These are phyloP conservation scores for Plebejus melissa DNA, from an alignment of 2,888 invertebrate genomes.

Conservation along the genomic window DNA sequence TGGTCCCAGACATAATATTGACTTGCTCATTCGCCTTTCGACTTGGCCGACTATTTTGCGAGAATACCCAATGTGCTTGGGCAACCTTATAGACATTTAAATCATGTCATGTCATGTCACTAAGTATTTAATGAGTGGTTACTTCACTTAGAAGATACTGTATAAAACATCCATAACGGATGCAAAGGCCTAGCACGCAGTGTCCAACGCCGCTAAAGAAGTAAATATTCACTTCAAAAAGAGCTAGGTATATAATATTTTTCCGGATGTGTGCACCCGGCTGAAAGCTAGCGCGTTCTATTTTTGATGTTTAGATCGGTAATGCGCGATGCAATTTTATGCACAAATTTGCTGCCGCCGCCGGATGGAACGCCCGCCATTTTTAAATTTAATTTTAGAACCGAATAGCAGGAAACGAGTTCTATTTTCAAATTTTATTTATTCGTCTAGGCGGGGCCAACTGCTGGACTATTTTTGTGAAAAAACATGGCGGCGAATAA, in stretches of 20 bases:
- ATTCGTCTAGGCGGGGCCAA: conserved; percentile 64
- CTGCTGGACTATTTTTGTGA: conserved; percentile 33
- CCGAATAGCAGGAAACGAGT: conserved; percentile 65
- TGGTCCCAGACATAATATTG: no score
- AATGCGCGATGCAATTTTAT: conserved; percentile 74
- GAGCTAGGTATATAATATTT: background rate
- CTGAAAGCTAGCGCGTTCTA: conserved; percentile 62
- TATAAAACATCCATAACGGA: no score
- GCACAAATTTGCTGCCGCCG: conserved; percentile 67
- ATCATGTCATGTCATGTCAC: no score
- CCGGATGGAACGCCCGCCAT: conserved; percentile 54
- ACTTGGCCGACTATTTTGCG: no score
- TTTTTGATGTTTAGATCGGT: conserved; percentile 77
- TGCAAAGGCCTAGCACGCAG: no score
- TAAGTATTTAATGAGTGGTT: no score
- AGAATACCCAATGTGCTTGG: no score
- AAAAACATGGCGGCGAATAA: conserved; percentile 36
- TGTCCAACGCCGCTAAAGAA: background rate
- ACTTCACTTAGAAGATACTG: no score
- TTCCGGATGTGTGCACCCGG: conserved; percentile 42
- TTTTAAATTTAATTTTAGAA: conserved; percentile 71
- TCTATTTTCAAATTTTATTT: conserved; percentile 70
- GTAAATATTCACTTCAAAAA: background rate
- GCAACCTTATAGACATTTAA: no score
- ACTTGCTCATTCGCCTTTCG: no score